These are phyloP conservation scores for Eupithecia centaureata DNA, from an alignment of 2,888 invertebrate species.

Conservation along the genomic window DNA sequence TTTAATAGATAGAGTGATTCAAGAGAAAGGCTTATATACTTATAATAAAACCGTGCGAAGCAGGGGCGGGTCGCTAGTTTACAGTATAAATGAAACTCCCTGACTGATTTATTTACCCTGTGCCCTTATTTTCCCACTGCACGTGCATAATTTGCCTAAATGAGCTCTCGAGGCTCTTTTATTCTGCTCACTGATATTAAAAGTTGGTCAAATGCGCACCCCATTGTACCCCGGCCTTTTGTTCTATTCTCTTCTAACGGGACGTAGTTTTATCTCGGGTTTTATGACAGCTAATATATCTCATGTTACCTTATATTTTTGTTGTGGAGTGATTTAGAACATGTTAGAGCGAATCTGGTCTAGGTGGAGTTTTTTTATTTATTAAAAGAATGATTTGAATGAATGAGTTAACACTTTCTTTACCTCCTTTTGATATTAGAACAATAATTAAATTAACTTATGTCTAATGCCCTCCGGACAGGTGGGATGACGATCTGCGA, in stretches of 20 bases:
- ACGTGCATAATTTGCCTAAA: constrained; percentile 71
- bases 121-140: constrained; percentile 51
- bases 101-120: constrained; percentile 9
- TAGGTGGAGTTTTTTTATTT: not conserved
- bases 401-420: too few relatives aligned
- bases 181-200: constrained; percentile 69
- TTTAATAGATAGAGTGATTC: too few relatives aligned
- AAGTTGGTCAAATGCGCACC: constrained; percentile 70
- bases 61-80: too few relatives aligned
- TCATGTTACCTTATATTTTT: constrained; percentile 28
- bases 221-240: constrained; percentile 64
- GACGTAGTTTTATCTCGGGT: constrained; percentile 40
- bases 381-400: too few relatives aligned
- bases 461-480: too few relatives aligned
- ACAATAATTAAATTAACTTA: too few relatives aligned
- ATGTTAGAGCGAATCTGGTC: not conserved
- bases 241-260: constrained; percentile 55
- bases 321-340: constrained; percentile 14
- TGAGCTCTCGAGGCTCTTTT: constrained; percentile 65
- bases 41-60: too few relatives aligned
- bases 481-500: too few relatives aligned
- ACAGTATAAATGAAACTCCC: too few relatives aligned
- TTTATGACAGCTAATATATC: constrained; percentile 42
- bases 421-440: too few relatives aligned
- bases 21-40: too few relatives aligned